Percentiles rank a stretch among this genome's conserved stretches.
phyloP scores from a whole-genome alignment of 92 coral and sea anemone genomes.

The Hydrozoanthus gracilis region DNA sequence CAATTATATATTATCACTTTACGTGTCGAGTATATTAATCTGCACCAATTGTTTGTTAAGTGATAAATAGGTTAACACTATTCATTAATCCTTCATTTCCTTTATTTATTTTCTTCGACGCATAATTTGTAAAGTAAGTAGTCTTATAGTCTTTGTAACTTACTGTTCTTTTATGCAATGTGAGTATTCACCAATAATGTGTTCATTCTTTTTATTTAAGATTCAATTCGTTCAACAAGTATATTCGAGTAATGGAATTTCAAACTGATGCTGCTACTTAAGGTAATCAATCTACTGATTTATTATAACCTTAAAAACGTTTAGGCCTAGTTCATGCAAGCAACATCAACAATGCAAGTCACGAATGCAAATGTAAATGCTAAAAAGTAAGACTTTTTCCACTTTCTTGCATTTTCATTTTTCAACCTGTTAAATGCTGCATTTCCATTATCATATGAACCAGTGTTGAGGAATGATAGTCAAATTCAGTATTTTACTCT shows the following conservation, averaged over 20 bases:
- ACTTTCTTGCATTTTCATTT: conserved; percentile 16
- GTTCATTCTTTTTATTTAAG: conserved; percentile 1
- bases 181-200: conserved; percentile 3
- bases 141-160: neutral
- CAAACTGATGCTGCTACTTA: conserved; percentile 4
- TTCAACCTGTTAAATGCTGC: conserved; percentile 12
- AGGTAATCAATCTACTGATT: conserved; percentile 11
- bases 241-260: conserved; percentile 15
- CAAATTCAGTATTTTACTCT: conserved; percentile 7
- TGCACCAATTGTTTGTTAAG: conserved; percentile 11
- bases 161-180: neutral
- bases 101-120: neutral
- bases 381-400: conserved; percentile 15
- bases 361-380: neutral
- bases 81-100: conserved; percentile 1
- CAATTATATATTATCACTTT: conserved; percentile 7
- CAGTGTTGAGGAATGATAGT: conserved; percentile 13
- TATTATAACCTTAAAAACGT: neutral
- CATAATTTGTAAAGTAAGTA: conserved; percentile 11
- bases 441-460: conserved; percentile 10
- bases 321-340: neutral
- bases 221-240: conserved; percentile 19
- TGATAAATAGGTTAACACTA: conserved; percentile 8
- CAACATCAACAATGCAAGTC: neutral
- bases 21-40: conserved; percentile 2